Conservation (phyloP, 2,113 vertebrate species). For the Tragelaphus imberbis region DNA sequence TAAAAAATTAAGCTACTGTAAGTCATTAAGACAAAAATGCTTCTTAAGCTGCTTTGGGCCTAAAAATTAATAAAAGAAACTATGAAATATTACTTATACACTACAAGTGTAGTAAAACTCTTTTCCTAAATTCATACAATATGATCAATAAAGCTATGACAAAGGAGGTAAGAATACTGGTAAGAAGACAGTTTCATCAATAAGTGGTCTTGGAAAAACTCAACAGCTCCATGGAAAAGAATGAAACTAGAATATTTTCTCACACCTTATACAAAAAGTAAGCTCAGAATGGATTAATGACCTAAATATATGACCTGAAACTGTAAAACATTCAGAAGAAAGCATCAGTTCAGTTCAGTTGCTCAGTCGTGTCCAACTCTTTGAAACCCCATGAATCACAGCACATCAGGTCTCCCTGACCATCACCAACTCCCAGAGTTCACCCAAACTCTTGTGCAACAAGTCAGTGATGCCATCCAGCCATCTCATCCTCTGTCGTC, state of each 20-base stretch:
- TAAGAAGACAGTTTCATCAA: background rate
- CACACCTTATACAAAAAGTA: background rate
- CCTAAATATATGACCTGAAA: background rate
- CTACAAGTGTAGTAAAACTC: background rate
- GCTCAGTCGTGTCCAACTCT: too few relatives aligned
- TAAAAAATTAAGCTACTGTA: background rate
- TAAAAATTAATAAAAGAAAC: background rate
- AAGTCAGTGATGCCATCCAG: too few relatives aligned
- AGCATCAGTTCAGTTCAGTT: background rate
- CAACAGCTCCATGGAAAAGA: background rate
- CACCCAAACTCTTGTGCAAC: too few relatives aligned
- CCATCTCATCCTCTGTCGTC: too few relatives aligned
- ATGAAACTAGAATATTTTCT: background rate
- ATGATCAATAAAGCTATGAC: background rate
- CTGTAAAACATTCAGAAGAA: background rate
- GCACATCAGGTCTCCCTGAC: too few relatives aligned
- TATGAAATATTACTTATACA: background rate
- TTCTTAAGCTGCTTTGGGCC: background rate
- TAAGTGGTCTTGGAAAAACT: background rate
- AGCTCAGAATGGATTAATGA: background rate
- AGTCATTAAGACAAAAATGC: background rate
- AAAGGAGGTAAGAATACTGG: background rate
- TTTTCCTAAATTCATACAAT: background rate
- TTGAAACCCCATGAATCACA: too few relatives aligned
- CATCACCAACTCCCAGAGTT: too few relatives aligned